Evolutionary conservation across 1,140 invertebrate species (phyloP).

Genomic region (Scaptomyza pallida): DNA sequence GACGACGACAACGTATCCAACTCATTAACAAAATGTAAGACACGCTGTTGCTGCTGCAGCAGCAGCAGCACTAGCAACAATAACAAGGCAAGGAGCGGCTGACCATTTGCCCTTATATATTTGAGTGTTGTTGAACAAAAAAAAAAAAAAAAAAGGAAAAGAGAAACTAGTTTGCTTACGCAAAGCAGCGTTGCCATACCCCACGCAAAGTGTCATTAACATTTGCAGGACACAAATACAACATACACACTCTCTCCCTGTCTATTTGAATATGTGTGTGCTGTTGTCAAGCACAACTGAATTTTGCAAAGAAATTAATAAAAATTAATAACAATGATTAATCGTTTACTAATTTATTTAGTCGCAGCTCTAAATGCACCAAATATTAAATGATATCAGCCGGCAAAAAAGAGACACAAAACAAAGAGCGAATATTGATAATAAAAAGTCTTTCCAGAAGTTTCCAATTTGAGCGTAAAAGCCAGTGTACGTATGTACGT

Average conservation of each 20-base stretch:
- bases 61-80: slow-evolving; percentile 13
- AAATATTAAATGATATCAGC: slow-evolving; percentile 36
- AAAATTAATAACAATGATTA: slow-evolving; percentile 41
- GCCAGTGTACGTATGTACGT: neutral
- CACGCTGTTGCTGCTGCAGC: slow-evolving; percentile 16
- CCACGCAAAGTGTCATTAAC: slow-evolving; percentile 30
- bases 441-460: slow-evolving; percentile 58
- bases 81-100: slow-evolving; percentile 15
- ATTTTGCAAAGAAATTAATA: slow-evolving; percentile 15
- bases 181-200: slow-evolving; percentile 13
- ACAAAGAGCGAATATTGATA: neutral
- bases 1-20: slow-evolving; percentile 47
- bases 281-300: slow-evolving; percentile 25
- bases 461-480: slow-evolving; percentile 61
- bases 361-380: slow-evolving; percentile 43
- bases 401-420: neutral
- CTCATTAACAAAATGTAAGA: slow-evolving; percentile 66
- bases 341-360: slow-evolving; percentile 45
- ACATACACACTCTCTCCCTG: neutral
- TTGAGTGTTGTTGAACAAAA: slow-evolving; percentile 6
- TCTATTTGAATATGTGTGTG: neutral
- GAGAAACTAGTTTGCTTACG: slow-evolving; percentile 60
- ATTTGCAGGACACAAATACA: slow-evolving; percentile 24
- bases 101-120: slow-evolving; percentile 26
- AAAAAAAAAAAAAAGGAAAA: too few species aligned